phyloP scores from a whole-genome alignment of 2,888 invertebrate genomes.

The Andrena trimmerana region DNA sequence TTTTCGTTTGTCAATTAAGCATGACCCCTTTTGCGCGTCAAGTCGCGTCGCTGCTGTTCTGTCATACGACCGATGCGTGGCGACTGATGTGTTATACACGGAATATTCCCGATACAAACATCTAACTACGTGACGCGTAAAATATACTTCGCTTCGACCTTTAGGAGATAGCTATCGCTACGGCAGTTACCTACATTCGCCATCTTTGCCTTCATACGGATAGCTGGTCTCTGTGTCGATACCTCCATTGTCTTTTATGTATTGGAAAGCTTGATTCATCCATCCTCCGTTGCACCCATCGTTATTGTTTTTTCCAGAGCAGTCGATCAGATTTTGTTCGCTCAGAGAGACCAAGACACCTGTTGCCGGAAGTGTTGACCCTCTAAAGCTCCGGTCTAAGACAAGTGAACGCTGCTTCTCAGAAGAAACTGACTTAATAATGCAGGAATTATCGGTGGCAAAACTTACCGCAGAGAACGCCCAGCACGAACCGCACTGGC shows the following conservation, averaged over 20 bases:
- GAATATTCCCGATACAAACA: no score
- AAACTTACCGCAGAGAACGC: slow-evolving; percentile 87
- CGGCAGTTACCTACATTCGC: slow-evolving; percentile 87
- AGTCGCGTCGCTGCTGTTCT: no score
- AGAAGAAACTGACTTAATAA: not conserved
- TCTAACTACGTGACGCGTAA: no score
- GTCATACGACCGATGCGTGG: no score
- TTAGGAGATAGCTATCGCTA: not conserved
- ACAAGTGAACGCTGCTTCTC: not conserved
- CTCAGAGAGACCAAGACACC: slow-evolving; percentile 93
- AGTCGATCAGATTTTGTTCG: slow-evolving; percentile 97
- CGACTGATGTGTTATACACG: no score
- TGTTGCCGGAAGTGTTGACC: slow-evolving; percentile 94
- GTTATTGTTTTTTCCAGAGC: slow-evolving; percentile 93
- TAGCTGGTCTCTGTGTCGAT: slow-evolving; percentile 95
- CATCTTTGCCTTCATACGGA: slow-evolving; percentile 93
- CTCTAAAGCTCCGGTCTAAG: slow-evolving; percentile 95
- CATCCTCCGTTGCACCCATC: slow-evolving; percentile 95
- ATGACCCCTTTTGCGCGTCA: no score
- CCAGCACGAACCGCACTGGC: slow-evolving; percentile 90
- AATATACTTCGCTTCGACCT: not conserved
- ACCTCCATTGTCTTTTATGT: slow-evolving; percentile 93
- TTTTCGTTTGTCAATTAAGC: no score
- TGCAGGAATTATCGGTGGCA: not conserved
- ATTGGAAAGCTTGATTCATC: slow-evolving; percentile 94